Evolutionary conservation across 2,888 invertebrate genomes (phyloP).

Genomic region (Tineola bisselliella): DNA sequence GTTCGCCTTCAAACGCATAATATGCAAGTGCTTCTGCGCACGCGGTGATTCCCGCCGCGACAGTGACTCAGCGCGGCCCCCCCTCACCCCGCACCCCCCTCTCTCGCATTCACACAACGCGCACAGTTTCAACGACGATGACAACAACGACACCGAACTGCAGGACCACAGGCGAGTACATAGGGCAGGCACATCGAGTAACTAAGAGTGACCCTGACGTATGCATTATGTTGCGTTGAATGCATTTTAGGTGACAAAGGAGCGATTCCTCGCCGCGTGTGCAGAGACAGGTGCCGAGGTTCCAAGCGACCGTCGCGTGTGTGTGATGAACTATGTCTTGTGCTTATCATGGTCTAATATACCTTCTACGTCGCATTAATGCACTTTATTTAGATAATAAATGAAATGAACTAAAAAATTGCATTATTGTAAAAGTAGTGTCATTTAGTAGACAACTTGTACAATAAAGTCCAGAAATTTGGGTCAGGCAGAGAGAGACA

Average conservation of each 20-base stretch:
- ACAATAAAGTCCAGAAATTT: too few species aligned
- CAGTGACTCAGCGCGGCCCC: constrained; percentile 38
- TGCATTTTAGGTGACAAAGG: constrained; percentile 49
- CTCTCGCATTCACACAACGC: background rate
- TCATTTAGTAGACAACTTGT: too few species aligned
- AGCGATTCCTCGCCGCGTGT: constrained; percentile 38
- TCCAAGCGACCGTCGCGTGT: constrained; percentile 58
- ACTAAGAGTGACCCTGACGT: too few species aligned
- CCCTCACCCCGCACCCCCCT: constrained; percentile 19
- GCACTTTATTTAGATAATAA: too few species aligned
- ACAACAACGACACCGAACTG: constrained; percentile 19
- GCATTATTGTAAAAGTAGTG: too few species aligned
- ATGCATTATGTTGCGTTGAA: too few species aligned
- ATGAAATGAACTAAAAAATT: too few species aligned
- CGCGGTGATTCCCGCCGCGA: constrained; percentile 47
- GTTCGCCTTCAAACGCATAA: constrained; percentile 92
- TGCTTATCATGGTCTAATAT: too few species aligned
- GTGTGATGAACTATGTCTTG: constrained; percentile 35
- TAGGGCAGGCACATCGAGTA: too few species aligned
- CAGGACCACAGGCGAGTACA: constrained; percentile 32
- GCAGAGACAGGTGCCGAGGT: constrained; percentile 43
- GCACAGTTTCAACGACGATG: background rate
- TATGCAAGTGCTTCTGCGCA: constrained; percentile 83
- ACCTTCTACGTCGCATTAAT: too few species aligned
- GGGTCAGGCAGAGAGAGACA: too few species aligned